A percentile compares a stretch with the other conserved stretches of the same genome.
Conservation (phyloP, 2,888 invertebrate species). For the Salpingus planirostris region DNA sequence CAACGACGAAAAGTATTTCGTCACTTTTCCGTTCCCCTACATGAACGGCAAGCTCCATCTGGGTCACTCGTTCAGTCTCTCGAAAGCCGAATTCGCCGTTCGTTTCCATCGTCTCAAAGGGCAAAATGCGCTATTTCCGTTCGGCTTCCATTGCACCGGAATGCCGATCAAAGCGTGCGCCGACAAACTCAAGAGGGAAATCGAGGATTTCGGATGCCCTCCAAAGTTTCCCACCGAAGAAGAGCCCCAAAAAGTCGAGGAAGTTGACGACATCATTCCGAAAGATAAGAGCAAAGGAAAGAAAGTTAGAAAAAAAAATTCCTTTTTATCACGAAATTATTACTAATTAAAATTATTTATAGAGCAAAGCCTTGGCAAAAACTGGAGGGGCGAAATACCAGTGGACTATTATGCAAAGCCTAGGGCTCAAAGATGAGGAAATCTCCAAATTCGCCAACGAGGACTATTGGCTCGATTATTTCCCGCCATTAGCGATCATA, state of each 20-base stretch:
- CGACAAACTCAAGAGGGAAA: slow-evolving; percentile 91
- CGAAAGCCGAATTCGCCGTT: slow-evolving; percentile 95
- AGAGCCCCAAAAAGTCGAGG: slow-evolving; percentile 41
- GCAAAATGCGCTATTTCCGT: slow-evolving; percentile 86
- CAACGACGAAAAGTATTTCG: slow-evolving; percentile 74
- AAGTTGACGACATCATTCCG: slow-evolving; percentile 50
- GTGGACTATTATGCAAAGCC: slow-evolving; percentile 96
- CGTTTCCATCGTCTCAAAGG: slow-evolving; percentile 90
- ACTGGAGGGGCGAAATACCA: slow-evolving; percentile 84
- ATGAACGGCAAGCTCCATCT: slow-evolving; percentile 98
- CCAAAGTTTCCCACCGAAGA: slow-evolving; percentile 73
- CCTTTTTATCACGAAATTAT: slow-evolving; percentile 1
- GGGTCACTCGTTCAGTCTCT: slow-evolving; percentile 94
- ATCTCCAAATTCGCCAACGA: slow-evolving; percentile 88
- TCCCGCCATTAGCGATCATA: slow-evolving; percentile 79
- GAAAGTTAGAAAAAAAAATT: slow-evolving; percentile 53
- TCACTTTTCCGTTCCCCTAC: slow-evolving; percentile 96
- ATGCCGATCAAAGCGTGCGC: slow-evolving; percentile 99
- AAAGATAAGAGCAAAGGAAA: slow-evolving; percentile 90
- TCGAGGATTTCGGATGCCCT: slow-evolving; percentile 85
- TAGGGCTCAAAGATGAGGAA: slow-evolving; percentile 85
- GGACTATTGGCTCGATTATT: slow-evolving; percentile 91
- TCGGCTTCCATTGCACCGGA: slow-evolving; percentile 98
- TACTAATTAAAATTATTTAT: slow-evolving; percentile 12
- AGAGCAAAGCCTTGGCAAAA: slow-evolving; percentile 94